Evolutionary conservation across 2,113 vertebrate genomes (phyloP), one percentile per base, ranked within the genome.

Genomic region (Tonatia bakeri): DNA sequence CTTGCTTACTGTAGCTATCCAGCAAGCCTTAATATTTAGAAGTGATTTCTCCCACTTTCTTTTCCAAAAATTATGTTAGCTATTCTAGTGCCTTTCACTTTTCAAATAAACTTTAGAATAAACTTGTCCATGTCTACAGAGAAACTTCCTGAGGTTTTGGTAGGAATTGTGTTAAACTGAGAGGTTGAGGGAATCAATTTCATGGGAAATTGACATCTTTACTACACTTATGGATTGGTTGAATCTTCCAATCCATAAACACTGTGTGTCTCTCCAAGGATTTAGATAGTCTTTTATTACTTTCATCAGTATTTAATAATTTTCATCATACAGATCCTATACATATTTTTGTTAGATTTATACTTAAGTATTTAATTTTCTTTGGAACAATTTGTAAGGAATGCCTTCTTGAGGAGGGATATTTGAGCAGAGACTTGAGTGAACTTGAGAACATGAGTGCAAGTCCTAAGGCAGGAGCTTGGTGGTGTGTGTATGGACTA

Each of bases 81-180:
- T 91, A 47, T 72, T 72, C 54, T 86, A 86, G 36, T 28, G 14
- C 13, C 40, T 69, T 88, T 94, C 31, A 47, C 19, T 69, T 93
- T 85, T 64, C 43, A 54, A 73, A 52, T 59, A 79, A 64, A 67
- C 75, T 95, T 96, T 94, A 59, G 64, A 84, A 88, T 80, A 85
- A 72, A 7, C 3, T 92, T 89, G 28, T 86, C 56, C 86, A 12
- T 36, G 7, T 90, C 67, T 92, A 70, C 40, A 77, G 13, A 82
- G 26, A 92, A 94, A 80, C 19, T 72, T 95, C n/a, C 36, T 54
- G 28, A 84, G 77, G 91, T 72, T 88, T 75, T 67, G n/a, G 56
- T 77, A 86, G 20, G 38, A 94, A 59, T 67, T 88, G 6, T 64
- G 22, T 86, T 84, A 40, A 96, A 85, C 24, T 8, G 65, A 80